Conservation (phyloP, 2,113 vertebrate genomes). For the Phaethornis superciliosus region DNA sequence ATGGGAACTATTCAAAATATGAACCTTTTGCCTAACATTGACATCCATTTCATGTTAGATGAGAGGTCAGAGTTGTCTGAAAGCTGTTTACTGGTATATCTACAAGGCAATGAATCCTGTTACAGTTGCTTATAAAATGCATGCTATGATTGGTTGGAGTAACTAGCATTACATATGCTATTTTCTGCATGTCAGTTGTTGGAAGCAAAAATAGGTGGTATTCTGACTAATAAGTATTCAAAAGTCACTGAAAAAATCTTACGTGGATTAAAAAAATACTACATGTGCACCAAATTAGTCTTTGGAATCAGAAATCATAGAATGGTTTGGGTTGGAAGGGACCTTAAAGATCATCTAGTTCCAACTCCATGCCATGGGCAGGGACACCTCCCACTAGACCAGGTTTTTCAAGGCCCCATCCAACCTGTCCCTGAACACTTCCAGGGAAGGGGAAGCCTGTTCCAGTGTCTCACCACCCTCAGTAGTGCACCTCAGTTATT, state of each 20-base stretch:
- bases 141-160: not conserved
- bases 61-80: not conserved
- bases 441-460: too few species aligned
- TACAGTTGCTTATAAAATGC: not conserved
- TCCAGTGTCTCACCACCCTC: too few species aligned
- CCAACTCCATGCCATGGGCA: too few species aligned
- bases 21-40: not conserved
- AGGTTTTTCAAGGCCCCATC: too few species aligned
- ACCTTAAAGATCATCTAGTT: too few species aligned
- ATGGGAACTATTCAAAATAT: not conserved
- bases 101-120: not conserved
- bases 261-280: not conserved
- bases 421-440: too few species aligned
- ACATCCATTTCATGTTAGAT: not conserved
- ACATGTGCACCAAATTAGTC: not conserved
- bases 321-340: too few species aligned
- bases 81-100: not conserved
- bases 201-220: not conserved
- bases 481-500: not conserved
- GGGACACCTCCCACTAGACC: too few species aligned
- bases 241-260: not conserved
- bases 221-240: not conserved
- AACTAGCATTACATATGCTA: not conserved
- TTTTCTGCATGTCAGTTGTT: not conserved
- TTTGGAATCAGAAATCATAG: not conserved